Conservation (phyloP, 35 echinoderm and acorn worm species). For the Acanthaster planci region DNA sequence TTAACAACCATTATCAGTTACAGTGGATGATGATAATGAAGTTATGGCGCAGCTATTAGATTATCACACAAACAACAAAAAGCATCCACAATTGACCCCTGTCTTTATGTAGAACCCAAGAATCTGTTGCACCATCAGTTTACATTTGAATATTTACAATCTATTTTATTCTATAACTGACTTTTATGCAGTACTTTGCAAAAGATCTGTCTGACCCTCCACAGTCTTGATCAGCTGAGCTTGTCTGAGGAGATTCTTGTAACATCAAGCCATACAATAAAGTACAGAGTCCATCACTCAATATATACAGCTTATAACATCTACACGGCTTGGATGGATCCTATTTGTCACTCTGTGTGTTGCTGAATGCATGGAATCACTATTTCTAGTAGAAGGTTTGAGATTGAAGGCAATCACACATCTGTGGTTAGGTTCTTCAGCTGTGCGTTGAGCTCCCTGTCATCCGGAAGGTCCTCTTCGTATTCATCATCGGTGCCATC, state of each 20-base stretch:
- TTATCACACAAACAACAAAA: no score
- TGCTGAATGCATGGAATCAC: not conserved
- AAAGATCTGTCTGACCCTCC: not conserved
- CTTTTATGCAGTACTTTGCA: not conserved
- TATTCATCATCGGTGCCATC: constrained; percentile 57
- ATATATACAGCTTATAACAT: constrained; percentile 12
- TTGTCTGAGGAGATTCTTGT: not conserved
- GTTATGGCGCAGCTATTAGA: no score
- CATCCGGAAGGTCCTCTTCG: not conserved
- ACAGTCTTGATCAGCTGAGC: not conserved
- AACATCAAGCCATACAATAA: not conserved
- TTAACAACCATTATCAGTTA: no score
- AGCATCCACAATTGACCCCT: no score
- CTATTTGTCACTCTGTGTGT: not conserved
- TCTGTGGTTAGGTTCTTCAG: constrained; percentile 5
- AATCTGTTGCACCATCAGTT: not conserved
- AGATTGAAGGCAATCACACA: not conserved
- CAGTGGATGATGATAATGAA: no score
- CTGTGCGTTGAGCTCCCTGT: constrained; percentile 6
- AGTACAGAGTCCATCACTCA: not conserved
- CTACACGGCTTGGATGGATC: not conserved
- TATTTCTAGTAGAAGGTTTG: no score
- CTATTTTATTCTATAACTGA: not conserved
- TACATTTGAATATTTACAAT: not conserved
- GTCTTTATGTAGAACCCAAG: no score